These are phyloP conservation scores for Agapornis roseicollis DNA, from an alignment of 2,113 vertebrate species.

Conservation along the genomic window DNA sequence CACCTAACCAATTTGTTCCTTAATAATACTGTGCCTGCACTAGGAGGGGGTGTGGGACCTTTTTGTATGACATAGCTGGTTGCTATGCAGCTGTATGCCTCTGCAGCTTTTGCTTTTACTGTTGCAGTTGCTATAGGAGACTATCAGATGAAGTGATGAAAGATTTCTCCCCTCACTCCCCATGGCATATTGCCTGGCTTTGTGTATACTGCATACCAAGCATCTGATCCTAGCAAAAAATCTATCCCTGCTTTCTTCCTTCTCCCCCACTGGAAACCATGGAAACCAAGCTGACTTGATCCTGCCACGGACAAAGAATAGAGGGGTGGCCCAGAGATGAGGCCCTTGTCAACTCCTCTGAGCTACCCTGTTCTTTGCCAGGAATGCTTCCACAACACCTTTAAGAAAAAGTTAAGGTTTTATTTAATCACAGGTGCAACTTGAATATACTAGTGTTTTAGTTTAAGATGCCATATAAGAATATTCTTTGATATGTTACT, in stretches of 20 bases:
- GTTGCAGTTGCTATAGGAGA: constrained; percentile 60
- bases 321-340: neutral
- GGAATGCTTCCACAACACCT: neutral
- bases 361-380: neutral
- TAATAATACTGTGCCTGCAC: neutral
- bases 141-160: constrained; percentile 47
- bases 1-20: neutral
- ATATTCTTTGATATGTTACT: neutral
- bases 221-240: constrained; percentile 29
- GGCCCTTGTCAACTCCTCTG: neutral
- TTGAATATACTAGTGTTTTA: neutral
- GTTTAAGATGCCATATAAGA: neutral
- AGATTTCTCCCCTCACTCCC: constrained; percentile 20
- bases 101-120: constrained; percentile 23
- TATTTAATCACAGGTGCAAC: neutral
- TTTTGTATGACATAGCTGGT: neutral
- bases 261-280: constrained; percentile 17
- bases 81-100: constrained; percentile 34
- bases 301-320: constrained; percentile 10
- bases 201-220: constrained; percentile 36
- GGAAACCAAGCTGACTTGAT: constrained; percentile 28
- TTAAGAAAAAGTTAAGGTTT: neutral
- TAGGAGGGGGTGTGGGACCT: neutral
- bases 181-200: neutral
- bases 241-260: constrained; percentile 6